Base-by-base conservation (phyloP, 2,797 vertebrate species). In the Eremophila alpestris region DNA sequence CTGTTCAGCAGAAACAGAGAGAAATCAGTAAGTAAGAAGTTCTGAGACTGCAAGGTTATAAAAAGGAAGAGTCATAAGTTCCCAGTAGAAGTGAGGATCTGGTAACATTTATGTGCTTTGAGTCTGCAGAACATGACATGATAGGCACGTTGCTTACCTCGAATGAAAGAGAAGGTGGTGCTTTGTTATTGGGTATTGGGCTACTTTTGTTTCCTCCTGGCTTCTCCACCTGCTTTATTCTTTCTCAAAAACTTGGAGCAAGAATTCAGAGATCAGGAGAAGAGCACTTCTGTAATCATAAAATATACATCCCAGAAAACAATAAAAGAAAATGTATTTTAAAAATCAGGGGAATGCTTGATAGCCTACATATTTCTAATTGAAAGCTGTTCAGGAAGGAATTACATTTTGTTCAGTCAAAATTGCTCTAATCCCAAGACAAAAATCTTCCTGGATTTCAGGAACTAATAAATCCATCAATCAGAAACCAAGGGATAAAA, bases 401-500 rank as follows among this genome's bases (percentile, higher is more conserved):
- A 75, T 62, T 77, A 63, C 16, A 65, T 85, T 79, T 71, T 49
- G 45, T 94, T 97, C 38, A 70, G 52, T 63, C 64, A 71, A 93
- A 76, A 91, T 62, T 92, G 49, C 88, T 95, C 52, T 71, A 92
- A 90, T 92, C 75, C 95, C 56, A 74, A 92, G 36, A 83, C 20
- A 90, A 97, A 95, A 95, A 51, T 75, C 52, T 75, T 94, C 40
- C 48, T 41, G 40, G 67, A 87, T 87, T 91, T 52, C 45, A 92
- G 84, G 49, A 92, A 70, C 56, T 88, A 34, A 93, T 93, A 96
- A 94, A 87, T 93, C 64, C 48, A 94, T 89, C 86, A 63, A 26
- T 83, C 75, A 95, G 41, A 93, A 95, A 67, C 49, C 30, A 43
- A 75, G 46, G 36, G 49, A 86, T 80, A 96, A 49, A 92, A 88